These are phyloP conservation scores for Bujurquina vittata DNA, from an alignment of 2,113 vertebrate species.

Conservation along the genomic window DNA sequence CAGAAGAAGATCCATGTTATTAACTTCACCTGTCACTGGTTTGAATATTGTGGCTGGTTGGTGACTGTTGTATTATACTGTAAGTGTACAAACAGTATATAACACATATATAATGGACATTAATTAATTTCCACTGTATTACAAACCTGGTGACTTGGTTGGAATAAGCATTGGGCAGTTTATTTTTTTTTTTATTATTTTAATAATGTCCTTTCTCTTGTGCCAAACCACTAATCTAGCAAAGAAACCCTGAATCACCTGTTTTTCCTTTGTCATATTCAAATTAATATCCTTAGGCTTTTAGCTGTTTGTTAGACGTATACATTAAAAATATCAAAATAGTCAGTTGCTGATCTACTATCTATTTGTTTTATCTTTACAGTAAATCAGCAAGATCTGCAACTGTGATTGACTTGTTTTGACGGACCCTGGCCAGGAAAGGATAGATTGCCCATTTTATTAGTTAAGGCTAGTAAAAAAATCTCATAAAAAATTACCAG, in stretches of 20 bases:
- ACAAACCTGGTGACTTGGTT: too few species aligned
- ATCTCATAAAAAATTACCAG: slow-evolving; percentile 68
- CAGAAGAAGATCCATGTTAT: neutral
- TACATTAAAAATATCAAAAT: neutral
- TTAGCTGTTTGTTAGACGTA: neutral
- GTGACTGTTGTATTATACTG: neutral
- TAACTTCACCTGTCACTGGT: neutral
- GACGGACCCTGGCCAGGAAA: slow-evolving; percentile 7
- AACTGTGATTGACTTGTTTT: neutral
- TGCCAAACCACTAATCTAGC: neutral
- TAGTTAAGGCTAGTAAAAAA: slow-evolving; percentile 45
- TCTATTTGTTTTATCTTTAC: neutral
- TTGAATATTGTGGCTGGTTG: neutral
- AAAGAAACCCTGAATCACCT: neutral
- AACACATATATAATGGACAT: neutral
- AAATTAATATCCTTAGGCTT: neutral
- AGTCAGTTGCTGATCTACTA: neutral
- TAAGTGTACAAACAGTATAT: neutral
- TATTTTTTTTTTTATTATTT: neutral
- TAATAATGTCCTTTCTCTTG: neutral
- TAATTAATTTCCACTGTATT: neutral
- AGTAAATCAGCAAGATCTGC: neutral
- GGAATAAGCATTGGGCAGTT: too few species aligned
- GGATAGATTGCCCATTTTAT: slow-evolving; percentile 62
- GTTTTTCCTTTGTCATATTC: too few species aligned